A percentile compares a stretch with the other conserved stretches of the same genome.
These are phyloP conservation scores for Agelas oroides DNA, from an alignment of 37 sponge, comb jelly and placozoan species.

Conservation along the genomic window DNA sequence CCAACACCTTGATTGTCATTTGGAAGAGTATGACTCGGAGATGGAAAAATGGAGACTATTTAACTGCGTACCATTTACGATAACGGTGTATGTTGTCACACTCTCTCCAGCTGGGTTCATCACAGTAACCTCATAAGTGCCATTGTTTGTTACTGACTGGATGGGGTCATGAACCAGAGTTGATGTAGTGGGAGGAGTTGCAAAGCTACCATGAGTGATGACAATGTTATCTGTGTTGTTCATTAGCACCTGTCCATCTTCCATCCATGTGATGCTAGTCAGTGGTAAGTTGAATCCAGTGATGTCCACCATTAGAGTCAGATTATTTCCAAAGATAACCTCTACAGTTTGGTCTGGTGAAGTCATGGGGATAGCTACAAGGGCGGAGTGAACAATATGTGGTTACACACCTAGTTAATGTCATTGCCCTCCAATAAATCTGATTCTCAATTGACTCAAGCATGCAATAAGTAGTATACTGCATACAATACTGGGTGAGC, in stretches of 20 bases:
- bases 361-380: no score
- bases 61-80: constrained; percentile 14
- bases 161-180: constrained; percentile 4
- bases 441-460: no score
- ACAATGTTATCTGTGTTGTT: background rate
- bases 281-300: constrained; percentile 42
- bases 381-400: no score
- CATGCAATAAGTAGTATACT: no score
- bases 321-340: background rate
- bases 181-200: background rate
- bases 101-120: constrained; percentile 23
- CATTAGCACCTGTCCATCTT: background rate
- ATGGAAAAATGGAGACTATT: no score
- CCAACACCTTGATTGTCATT: no score
- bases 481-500: no score
- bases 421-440: no score
- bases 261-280: constrained; percentile 12
- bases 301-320: constrained; percentile 13
- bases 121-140: constrained; percentile 24
- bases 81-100: constrained; percentile 21
- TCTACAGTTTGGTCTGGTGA: no score
- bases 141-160: background rate
- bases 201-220: constrained; percentile 2
- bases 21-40: no score
- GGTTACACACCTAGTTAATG: no score